These are phyloP conservation scores for Cladopsammia gracilis DNA, from an alignment of 64 coral and sea anemone genomes.

Conservation along the genomic window DNA sequence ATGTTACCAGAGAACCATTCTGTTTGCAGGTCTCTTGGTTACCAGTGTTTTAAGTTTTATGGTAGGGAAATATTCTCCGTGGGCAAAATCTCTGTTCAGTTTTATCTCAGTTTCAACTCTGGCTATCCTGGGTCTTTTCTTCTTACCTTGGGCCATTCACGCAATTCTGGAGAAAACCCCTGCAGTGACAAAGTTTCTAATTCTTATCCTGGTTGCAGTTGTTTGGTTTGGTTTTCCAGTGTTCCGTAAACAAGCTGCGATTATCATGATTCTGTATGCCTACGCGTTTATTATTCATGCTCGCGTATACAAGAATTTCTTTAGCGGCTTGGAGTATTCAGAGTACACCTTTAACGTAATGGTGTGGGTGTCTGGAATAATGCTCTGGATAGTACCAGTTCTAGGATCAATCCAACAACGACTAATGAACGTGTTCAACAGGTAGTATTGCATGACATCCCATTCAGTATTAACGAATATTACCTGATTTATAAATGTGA, in stretches of 20 bases:
- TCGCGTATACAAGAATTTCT: background rate
- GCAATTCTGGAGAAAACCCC: background rate
- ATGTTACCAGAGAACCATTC: background rate
- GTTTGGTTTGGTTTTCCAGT: background rate
- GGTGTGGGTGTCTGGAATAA: constrained; percentile 1
- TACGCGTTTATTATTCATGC: constrained; percentile 10
- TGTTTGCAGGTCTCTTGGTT: background rate
- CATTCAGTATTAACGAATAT: no score
- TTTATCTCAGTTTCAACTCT: background rate
- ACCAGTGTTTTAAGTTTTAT: background rate
- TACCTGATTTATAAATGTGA: no score
- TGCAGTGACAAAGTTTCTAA: background rate
- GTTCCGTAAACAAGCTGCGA: background rate
- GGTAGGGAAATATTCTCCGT: background rate
- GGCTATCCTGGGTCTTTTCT: background rate
- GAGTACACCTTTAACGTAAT: background rate
- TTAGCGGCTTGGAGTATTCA: background rate
- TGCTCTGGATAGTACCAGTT: background rate
- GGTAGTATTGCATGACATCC: background rate
- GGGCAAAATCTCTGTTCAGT: background rate
- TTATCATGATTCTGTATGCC: background rate
- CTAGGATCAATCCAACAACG: background rate
- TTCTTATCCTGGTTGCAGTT: background rate
- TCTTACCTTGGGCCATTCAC: constrained; percentile 10
- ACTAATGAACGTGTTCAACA: constrained; percentile 7